phyloP scores from a whole-genome alignment of 2,888 invertebrate species.

The Rhaphigaster nebulosa region DNA sequence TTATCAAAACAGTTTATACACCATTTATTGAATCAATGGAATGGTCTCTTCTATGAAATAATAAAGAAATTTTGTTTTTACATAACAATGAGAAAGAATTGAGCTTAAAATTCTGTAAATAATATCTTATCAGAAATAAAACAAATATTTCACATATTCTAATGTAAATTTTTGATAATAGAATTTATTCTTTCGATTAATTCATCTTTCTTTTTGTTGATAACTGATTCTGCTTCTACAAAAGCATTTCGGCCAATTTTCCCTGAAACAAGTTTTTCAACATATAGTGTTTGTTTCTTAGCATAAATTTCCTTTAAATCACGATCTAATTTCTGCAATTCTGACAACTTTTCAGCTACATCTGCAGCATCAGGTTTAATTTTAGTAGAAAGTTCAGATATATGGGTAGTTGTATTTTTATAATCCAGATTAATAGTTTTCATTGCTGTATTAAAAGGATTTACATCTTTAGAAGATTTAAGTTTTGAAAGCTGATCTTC shows the following conservation, averaged over 20 bases:
- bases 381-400: conserved; percentile 72
- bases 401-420: conserved; percentile 72
- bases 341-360: conserved; percentile 74
- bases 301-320: conserved; percentile 70
- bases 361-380: conserved; percentile 75
- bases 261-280: conserved; percentile 76
- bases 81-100: neutral
- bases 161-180: conserved; percentile 70
- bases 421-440: conserved; percentile 75
- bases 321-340: conserved; percentile 74
- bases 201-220: conserved; percentile 74
- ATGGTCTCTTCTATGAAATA: neutral
- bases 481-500: conserved; percentile 75
- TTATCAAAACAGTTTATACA: neutral
- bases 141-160: conserved; percentile 37
- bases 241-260: conserved; percentile 75
- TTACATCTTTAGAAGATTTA: conserved; percentile 74
- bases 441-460: conserved; percentile 69
- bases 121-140: neutral
- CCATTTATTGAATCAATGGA: neutral
- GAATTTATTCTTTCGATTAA: conserved; percentile 71
- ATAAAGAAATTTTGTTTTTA: neutral
- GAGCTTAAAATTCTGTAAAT: neutral
- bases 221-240: conserved; percentile 73
- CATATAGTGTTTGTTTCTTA: conserved; percentile 71